Evolutionary conservation across 1,140 invertebrate genomes (phyloP).

Genomic region (Trichonephila clavipes): DNA sequence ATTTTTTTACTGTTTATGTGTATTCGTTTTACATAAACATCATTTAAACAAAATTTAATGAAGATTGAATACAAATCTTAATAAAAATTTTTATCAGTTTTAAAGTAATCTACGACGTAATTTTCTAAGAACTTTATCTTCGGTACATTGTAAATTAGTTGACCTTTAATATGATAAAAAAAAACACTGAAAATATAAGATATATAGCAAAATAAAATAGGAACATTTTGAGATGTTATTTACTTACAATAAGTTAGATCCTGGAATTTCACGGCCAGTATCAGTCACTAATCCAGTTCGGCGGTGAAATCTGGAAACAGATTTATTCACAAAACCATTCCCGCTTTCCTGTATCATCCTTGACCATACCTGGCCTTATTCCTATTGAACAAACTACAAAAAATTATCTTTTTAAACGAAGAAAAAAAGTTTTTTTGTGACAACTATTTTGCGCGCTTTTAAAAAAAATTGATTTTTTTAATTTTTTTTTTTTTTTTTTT

Average conservation of each 20-base stretch:
- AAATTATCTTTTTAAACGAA: slow-evolving; percentile 55
- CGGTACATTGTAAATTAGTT: too few species aligned
- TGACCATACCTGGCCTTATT: slow-evolving; percentile 53
- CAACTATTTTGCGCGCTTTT: slow-evolving; percentile 66
- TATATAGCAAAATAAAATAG: too few species aligned
- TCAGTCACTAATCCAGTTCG: background rate
- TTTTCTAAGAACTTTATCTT: too few species aligned
- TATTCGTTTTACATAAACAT: too few species aligned
- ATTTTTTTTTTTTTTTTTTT: slow-evolving; percentile 50
- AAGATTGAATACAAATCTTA: too few species aligned
- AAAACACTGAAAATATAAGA: too few species aligned
- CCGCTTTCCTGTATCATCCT: slow-evolving; percentile 35
- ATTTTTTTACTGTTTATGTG: too few species aligned
- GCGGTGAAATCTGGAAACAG: background rate
- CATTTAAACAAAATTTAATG: too few species aligned
- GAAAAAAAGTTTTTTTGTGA: slow-evolving; percentile 59
- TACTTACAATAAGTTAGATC: background rate
- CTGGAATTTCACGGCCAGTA: slow-evolving; percentile 4
- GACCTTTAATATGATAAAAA: too few species aligned
- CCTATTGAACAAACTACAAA: slow-evolving; percentile 45
- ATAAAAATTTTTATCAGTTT: too few species aligned
- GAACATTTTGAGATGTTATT: too few species aligned
- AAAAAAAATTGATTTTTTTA: slow-evolving; percentile 43
- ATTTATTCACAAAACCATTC: background rate
- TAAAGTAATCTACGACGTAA: too few species aligned